Evolutionary conservation across 1,140 invertebrate genomes (phyloP), one percentile per base, ranked within the genome.

Genomic region (Euborellia annulipes): DNA sequence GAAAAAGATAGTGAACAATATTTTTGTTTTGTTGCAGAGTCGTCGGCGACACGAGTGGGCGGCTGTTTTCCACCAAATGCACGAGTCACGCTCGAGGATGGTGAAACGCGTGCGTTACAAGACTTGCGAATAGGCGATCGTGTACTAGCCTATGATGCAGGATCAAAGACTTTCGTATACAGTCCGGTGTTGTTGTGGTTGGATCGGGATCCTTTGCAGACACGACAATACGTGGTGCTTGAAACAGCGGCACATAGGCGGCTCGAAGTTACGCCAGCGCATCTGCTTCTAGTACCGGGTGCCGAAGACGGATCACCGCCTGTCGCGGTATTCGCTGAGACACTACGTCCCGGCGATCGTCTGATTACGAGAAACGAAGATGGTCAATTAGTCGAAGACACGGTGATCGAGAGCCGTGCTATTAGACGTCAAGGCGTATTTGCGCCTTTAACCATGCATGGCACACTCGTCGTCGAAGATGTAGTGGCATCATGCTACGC

Each of bases 401-500:
- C 56, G 50, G 78, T 95, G 1, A 58, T 78, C 0, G 58, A 63
- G 0, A 66, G 82, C 1, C 64, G 66, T 17, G 60, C 71, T 13
- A 65, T 76, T 8, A 59, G 70, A 1, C 65, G 69, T 16, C 64
- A 63, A 22, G 94, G 93, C 7, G 78, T 92, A 2, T 92, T 74
- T 56, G 93, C 93, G 1, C 94, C 94, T 0, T 67, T 98, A 11
- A 98, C 94, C 0, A 62, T 62, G 14, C 72, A 75, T 8, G 94
- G 94, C 1, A 95, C 82, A 19, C 65, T 98, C 9, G 69, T 98
- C 19, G 86, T 97, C 1, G 80, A 98, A 61, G 82, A 82, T 48
- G 79, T 94, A 3, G 71, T 91, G 1, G 85, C 86, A 1, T 96
- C 92, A 0, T 98, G 93, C 61, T 98, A 97, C 65, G 93, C 93